Conservation (phyloP, 2,888 invertebrate genomes). For the Brassicogethes aeneus region DNA sequence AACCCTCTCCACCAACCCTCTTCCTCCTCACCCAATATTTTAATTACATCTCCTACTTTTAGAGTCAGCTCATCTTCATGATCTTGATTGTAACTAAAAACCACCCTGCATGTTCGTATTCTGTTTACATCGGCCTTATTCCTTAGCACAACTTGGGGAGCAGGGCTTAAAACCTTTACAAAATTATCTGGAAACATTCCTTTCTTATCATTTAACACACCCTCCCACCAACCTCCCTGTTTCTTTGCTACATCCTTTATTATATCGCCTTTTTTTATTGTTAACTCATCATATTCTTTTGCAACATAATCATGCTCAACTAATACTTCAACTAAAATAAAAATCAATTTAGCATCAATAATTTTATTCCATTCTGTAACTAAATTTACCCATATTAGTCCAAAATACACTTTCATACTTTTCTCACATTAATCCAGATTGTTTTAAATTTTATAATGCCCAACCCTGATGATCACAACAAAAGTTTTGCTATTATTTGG, state of each 20-base stretch:
- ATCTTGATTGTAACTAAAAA: conserved; percentile 86
- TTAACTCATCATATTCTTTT: conserved; percentile 77
- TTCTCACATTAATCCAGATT: background rate
- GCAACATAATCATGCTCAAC: conserved; percentile 84
- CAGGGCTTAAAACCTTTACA: conserved; percentile 51
- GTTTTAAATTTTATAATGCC: background rate
- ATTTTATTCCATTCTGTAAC: too few relatives aligned
- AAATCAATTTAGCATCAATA: too few relatives aligned
- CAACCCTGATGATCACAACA: conserved; percentile 1
- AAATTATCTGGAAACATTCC: conserved; percentile 94
- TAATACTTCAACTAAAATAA: conserved; percentile 61
- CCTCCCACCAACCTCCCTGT: conserved; percentile 87
- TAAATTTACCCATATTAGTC: background rate
- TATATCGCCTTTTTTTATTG: conserved; percentile 73
- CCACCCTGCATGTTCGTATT: conserved; percentile 68
- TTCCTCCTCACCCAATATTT: conserved; percentile 85
- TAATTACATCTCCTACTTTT: conserved; percentile 80
- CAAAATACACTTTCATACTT: background rate
- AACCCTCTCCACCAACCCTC: conserved; percentile 92
- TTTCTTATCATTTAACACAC: conserved; percentile 67
- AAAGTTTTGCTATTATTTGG: background rate
- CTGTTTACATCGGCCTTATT: conserved; percentile 32
- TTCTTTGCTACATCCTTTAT: conserved; percentile 70
- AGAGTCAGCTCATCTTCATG: conserved; percentile 90
- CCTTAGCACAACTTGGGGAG: conserved; percentile 25